Percentiles rank a stretch among this genome's conserved stretches.
These are phyloP conservation scores for Stomorhina lunata DNA, from an alignment of 2,888 invertebrate species.

Conservation along the genomic window DNA sequence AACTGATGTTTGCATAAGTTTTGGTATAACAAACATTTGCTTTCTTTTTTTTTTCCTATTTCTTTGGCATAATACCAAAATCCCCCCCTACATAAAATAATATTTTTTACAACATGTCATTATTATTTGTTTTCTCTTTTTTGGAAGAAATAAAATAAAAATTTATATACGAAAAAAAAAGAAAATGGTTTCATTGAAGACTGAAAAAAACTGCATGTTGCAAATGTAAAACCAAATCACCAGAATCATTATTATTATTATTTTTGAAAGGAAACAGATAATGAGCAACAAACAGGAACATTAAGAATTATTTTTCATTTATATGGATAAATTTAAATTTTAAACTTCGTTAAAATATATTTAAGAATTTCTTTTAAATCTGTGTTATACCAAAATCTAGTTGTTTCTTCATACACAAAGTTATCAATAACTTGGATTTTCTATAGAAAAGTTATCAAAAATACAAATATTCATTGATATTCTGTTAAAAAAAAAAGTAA, in stretches of 20 bases:
- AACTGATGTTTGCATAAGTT: conserved; percentile 12
- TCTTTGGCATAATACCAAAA: conserved; percentile 52
- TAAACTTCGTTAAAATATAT: too few species aligned
- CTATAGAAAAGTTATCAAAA: too few species aligned
- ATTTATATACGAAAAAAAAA: not conserved
- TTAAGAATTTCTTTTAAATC: too few species aligned
- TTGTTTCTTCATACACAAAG: too few species aligned
- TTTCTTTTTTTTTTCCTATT: not conserved
- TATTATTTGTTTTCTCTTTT: conserved; percentile 59
- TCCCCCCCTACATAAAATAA: conserved; percentile 60
- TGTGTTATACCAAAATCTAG: conserved; percentile 5
- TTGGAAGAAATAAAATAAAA: conserved; percentile 2
- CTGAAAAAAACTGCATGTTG: conserved; percentile 29
- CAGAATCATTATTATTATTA: not conserved
- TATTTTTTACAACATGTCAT: conserved; percentile 67
- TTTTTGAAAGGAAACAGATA: not conserved
- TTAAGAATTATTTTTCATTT: not conserved
- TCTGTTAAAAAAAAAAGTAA: too few species aligned
- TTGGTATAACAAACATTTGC: not conserved
- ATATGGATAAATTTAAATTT: not conserved
- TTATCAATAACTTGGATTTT: too few species aligned
- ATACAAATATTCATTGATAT: too few species aligned
- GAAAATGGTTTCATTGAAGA: not conserved
- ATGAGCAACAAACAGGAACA: not conserved
- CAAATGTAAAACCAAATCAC: conserved; percentile 28